Base-by-base conservation (phyloP, 1,140 invertebrate species). In the Neodiprion virginianus region DNA sequence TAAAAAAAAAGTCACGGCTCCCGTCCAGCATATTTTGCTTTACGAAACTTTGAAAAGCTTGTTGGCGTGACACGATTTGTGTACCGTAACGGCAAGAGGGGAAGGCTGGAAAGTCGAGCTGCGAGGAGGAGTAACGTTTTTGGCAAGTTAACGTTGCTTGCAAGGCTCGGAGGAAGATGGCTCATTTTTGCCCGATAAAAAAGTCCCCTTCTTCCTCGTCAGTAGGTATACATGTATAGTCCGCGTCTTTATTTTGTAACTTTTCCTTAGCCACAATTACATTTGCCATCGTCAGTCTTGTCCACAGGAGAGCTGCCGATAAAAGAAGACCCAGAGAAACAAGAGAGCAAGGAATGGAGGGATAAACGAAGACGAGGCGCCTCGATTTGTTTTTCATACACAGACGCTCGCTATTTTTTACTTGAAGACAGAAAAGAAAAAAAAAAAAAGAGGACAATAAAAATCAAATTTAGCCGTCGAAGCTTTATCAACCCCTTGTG, bases 101-200 rank as follows among this genome's bases (percentile, higher is more conserved):
- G 5, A 40, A 40, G 53, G 53, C 53, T 61, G 53, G 8, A 8
- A 17, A 5, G 53, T 17, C 5, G 8, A 8, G 53, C 53, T 5
- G 8, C 11, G 5, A 61, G 28, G 5, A 40, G 53, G 11, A 0
- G 53, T 14, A 61, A 14, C 53, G 53, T 61, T 61, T 61, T 61
- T 61, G 53, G 8, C 53, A 61, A 61, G 11, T 61, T 5, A 17
- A 61, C 8, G 53, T 61, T 61, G 5, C 8, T 61, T 8, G 53
- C n/a, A 14, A 61, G n/a, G 53, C 5, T 61, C 11, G n/a, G 4
- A 61, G 53, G 53, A 40, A 1, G 53, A 61, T 14, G 53, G 53
- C n/a, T 14, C 53, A 61, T 14, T 61, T 61, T 82, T 80, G 74
- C 49, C 74, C 75, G 76, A 82, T 83, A 83, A 83, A 77, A 71